Conservation (phyloP, 2,797 vertebrate species). For the Sus cebifrons region DNA sequence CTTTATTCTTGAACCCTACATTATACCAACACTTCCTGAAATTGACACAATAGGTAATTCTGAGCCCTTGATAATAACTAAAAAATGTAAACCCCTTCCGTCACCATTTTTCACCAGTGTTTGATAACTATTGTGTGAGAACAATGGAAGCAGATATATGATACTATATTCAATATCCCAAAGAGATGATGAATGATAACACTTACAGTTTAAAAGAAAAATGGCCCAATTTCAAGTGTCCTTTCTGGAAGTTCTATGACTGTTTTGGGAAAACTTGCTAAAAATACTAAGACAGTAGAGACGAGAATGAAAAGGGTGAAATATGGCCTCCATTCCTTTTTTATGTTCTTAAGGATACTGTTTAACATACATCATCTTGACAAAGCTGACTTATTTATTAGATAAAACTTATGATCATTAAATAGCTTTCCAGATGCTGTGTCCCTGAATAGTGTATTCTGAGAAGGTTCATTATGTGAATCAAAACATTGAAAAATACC, state of each 20-base stretch:
- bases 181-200: constrained; percentile 73
- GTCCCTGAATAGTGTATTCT: not conserved
- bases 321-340: constrained; percentile 58
- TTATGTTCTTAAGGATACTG: constrained; percentile 42
- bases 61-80: not conserved
- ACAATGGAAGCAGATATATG: constrained; percentile 52
- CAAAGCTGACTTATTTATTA: constrained; percentile 71
- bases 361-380: constrained; percentile 66
- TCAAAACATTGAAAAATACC: constrained; percentile 50
- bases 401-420: constrained; percentile 61
- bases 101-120: not conserved
- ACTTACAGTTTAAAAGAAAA: constrained; percentile 74
- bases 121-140: constrained; percentile 51
- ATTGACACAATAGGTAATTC: not conserved
- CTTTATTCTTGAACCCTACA: constrained; percentile 30
- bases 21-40: not conserved
- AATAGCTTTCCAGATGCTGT: not conserved
- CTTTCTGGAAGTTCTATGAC: constrained; percentile 79
- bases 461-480: constrained; percentile 45
- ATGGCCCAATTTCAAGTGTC: constrained; percentile 73
- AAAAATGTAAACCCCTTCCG: not conserved
- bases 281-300: constrained; percentile 69
- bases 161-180: constrained; percentile 55
- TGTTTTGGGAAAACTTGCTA: constrained; percentile 78
- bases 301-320: constrained; percentile 67